Conservation (phyloP, 2,113 vertebrate genomes). For the Taurulus bubalis region DNA sequence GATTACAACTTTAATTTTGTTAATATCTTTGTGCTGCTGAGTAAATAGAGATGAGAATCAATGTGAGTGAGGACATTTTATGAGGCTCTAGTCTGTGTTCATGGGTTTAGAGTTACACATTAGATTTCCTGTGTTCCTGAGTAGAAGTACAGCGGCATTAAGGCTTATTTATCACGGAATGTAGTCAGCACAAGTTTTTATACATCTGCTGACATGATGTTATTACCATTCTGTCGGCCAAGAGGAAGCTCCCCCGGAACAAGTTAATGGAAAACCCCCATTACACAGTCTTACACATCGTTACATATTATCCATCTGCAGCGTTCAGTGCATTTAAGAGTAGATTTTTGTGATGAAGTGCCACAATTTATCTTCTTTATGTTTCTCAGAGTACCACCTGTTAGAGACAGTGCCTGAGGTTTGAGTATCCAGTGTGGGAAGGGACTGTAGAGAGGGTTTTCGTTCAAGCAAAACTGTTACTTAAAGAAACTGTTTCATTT, state of each 20-base stretch:
- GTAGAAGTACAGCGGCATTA: background rate
- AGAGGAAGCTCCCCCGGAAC: background rate
- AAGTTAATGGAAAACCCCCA: background rate
- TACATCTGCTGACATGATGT: background rate
- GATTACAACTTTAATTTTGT: background rate
- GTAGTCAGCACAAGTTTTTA: background rate
- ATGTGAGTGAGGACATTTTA: background rate
- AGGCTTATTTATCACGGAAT: background rate
- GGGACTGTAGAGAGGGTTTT: background rate
- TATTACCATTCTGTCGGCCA: background rate
- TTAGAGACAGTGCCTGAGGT: background rate
- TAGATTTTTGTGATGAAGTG: background rate
- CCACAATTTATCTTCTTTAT: background rate
- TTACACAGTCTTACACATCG: slow-evolving; percentile 14
- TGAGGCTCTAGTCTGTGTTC: background rate
- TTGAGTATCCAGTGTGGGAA: background rate
- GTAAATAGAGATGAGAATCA: background rate
- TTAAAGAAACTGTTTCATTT: background rate
- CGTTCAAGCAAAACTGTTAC: too few species aligned
- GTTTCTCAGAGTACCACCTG: background rate
- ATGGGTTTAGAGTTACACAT: background rate
- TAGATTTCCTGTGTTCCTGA: slow-evolving; percentile 1
- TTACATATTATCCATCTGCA: slow-evolving; percentile 5
- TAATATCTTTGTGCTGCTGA: background rate
- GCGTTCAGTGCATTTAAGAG: background rate